phyloP scores from a whole-genome alignment of 2,113 vertebrate genomes.

The Atractosteus spatula region DNA sequence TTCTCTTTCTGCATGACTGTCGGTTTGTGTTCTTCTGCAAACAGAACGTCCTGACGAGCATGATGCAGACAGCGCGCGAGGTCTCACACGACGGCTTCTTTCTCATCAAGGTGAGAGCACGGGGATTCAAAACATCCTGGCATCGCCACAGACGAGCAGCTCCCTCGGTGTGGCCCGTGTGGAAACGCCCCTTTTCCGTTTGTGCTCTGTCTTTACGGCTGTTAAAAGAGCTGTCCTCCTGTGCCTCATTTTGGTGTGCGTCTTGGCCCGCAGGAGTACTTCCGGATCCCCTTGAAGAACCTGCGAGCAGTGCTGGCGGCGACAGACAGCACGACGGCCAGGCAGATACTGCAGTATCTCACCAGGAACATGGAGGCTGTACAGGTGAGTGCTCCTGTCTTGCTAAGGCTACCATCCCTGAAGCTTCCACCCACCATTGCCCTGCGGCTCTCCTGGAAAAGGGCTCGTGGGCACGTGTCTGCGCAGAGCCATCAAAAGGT shows the following conservation, averaged over 20 bases:
- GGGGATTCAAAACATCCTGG: too few species aligned
- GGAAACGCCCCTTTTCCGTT: too few species aligned
- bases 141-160: too few species aligned
- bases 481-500: too few species aligned
- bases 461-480: too few species aligned
- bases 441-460: too few species aligned
- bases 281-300: slow-evolving; percentile 47
- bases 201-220: too few species aligned
- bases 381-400: slow-evolving; percentile 41
- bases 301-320: slow-evolving; percentile 51
- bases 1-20: too few species aligned
- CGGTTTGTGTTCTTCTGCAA: background rate
- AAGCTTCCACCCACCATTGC: background rate
- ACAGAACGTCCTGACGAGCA: slow-evolving; percentile 58
- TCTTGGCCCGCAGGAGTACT: slow-evolving; percentile 58
- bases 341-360: slow-evolving; percentile 62
- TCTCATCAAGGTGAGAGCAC: slow-evolving; percentile 58
- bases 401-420: too few species aligned
- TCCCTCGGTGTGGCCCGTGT: too few species aligned
- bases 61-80: slow-evolving; percentile 57
- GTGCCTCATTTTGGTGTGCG: background rate
- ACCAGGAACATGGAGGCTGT: slow-evolving; percentile 46
- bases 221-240: too few species aligned
- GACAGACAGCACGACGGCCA: slow-evolving; percentile 48
- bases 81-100: slow-evolving; percentile 36